Percentiles rank a stretch among this genome's conserved stretches.
Evolutionary conservation across 2,113 vertebrate species (phyloP).

Genomic region (Pangasianodon gigas): DNA sequence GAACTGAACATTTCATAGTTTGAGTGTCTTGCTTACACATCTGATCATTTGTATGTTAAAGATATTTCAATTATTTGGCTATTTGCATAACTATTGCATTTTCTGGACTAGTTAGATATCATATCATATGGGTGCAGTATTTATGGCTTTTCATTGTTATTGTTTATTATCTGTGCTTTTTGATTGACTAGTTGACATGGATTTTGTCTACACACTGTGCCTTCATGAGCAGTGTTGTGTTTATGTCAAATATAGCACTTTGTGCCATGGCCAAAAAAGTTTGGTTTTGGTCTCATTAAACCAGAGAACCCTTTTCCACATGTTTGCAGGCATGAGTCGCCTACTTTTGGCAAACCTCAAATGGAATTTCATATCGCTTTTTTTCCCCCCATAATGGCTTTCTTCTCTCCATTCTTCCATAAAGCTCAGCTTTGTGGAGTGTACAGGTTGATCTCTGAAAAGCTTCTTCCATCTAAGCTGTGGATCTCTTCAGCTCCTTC

Average conservation of each 20-base stretch:
- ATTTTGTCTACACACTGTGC: neutral
- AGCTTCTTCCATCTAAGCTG: neutral
- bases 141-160: neutral
- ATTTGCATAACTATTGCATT: neutral
- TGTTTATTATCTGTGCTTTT: neutral
- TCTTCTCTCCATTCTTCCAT: neutral
- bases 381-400: neutral
- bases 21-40: neutral
- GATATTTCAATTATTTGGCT: neutral
- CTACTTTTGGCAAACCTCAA: neutral
- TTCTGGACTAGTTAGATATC: neutral
- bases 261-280: neutral
- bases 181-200: neutral
- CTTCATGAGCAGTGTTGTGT: neutral
- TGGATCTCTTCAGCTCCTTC: neutral
- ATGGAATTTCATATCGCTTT: neutral
- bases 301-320: neutral
- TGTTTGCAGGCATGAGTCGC: neutral
- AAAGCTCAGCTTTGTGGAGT: neutral
- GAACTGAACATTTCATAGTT: neutral
- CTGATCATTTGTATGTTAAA: neutral
- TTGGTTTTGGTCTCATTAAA: neutral
- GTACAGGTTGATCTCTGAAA: neutral
- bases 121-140: neutral
- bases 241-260: neutral